Evolutionary conservation across 2,888 invertebrate species (phyloP), one percentile per base, ranked within the genome.

Genomic region (Teinopalpus imperialis): DNA sequence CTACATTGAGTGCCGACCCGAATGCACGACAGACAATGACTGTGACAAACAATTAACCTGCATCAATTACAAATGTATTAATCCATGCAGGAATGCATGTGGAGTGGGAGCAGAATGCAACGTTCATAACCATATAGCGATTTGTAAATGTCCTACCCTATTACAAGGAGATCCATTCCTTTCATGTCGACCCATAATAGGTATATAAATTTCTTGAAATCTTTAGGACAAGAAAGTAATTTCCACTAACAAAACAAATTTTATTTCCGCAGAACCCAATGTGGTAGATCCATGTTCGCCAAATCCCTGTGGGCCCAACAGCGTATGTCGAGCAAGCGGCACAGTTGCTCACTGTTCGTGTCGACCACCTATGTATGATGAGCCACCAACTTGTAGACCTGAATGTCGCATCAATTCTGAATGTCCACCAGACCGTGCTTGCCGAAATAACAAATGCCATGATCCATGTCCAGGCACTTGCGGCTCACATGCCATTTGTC

Each of bases 121-220:
- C 49, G 94, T 94, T 1, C 91, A 93, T 54, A 94, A 94, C 69
- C 95, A 95, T 64, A 91, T 93, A 24, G 94, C 95, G 1, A 92
- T 93, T 51, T 96, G 96, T 70, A 92, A 92, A 49, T 96, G 95
- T 70, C 91, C 92, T 8, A 73, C 89, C 7, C 93, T 93, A 31
- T 92, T 92, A 56, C 92, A 92, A 24, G 96, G 96, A 47, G 94
- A 96, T 86, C 94, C 96, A 13, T 95, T 95, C 66, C 91, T 90
- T 51, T 91, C 91, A 50, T 95, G 95, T 69, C 88, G 90, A 34
- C 90, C 77, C 35, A 86, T 90, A 49, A 71, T 85, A 65, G 85
- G 92, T 90, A 63, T 49, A 61, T 60, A 46, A 14, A 45, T 29
- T 34, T 21, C n/a, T 9, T 30, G 12, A 30, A 42, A 24, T 13